Evolutionary conservation across 1,140 invertebrate genomes (phyloP), one percentile per base, ranked within the genome.

Genomic region (Camponotus vicinus): DNA sequence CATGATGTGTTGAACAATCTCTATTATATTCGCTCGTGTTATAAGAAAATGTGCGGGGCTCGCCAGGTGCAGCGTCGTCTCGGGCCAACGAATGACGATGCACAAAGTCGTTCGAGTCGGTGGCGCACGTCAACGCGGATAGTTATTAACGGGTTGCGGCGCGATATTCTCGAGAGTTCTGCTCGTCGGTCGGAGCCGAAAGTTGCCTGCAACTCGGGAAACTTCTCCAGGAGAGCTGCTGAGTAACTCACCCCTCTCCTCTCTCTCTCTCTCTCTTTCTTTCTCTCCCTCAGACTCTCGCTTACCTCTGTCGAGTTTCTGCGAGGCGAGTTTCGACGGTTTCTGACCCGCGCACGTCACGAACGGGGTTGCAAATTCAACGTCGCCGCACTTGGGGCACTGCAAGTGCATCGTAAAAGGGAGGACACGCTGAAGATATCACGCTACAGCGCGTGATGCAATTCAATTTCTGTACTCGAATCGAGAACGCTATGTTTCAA

Each of bases 311-410:
- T 76, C 61, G 45, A 88, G 67, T 89, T 76, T 57, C 83, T 13
- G 13, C 45, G 3, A 34, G 32, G 52, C 18, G 83, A 70, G 63
- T 79, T 67, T 59, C 66, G 59, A 76, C 55, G 55, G 42, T 59
- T 49, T 49, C 61, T 71, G 70, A 52, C 86, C 52, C 55, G 49
- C 32, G 21, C 45, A 57, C 57, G 61, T 73, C 75, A 18, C 82
- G 75, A 80, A 89, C 76, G 32, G 61, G 75, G 42, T 83, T 85
- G 80, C 88, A 88, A 89, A 89, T 84, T 88, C 84, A 88, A 73
- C 80, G 40, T 5, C 52, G 52, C 6, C 57, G 76, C 69, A 70
- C 64, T 57, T 63, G 37, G 61, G 27, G 59, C 45, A 34, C 32
- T 52, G 64, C 63, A 57, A 66, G 78, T 79, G 69, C 40, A 83